Evolutionary conservation across 2,113 vertebrate genomes (phyloP).

Genomic region (Otus sunia): DNA sequence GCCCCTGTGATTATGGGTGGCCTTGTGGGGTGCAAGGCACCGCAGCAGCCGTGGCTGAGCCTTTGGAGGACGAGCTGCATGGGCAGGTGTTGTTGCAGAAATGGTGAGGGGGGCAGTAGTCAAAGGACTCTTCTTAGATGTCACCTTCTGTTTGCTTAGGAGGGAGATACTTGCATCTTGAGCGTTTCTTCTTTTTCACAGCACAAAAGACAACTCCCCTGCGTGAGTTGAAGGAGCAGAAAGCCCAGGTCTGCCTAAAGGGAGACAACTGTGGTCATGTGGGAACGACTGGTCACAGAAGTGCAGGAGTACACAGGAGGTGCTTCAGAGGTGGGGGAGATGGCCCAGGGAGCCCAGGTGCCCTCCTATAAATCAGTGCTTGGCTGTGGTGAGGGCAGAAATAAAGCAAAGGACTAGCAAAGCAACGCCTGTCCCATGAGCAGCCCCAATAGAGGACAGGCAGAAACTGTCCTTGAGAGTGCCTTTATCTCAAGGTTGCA

Average conservation of each 20-base stretch:
- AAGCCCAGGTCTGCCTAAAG: background rate
- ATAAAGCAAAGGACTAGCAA: background rate
- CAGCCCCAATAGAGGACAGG: background rate
- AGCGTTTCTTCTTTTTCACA: background rate
- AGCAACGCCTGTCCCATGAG: background rate
- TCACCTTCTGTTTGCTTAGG: background rate
- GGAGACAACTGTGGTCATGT: background rate
- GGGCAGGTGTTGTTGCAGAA: background rate
- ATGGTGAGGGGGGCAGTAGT: fast-evolving
- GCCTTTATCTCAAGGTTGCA: background rate
- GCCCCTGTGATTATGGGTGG: background rate
- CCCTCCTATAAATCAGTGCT: background rate
- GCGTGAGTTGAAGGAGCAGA: background rate
- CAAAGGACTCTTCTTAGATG: background rate
- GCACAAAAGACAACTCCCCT: fast-evolving
- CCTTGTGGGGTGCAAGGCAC: background rate
- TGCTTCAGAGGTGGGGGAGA: background rate
- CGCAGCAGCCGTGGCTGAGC: background rate
- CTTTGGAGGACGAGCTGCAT: background rate
- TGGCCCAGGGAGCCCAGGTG: background rate
- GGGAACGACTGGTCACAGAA: background rate
- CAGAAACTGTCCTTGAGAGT: background rate
- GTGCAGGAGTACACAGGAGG: background rate
- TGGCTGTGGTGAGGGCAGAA: background rate
- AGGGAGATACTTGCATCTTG: background rate